phyloP scores from a whole-genome alignment of 2,797 vertebrate genomes.

The Lacerta agilis region DNA sequence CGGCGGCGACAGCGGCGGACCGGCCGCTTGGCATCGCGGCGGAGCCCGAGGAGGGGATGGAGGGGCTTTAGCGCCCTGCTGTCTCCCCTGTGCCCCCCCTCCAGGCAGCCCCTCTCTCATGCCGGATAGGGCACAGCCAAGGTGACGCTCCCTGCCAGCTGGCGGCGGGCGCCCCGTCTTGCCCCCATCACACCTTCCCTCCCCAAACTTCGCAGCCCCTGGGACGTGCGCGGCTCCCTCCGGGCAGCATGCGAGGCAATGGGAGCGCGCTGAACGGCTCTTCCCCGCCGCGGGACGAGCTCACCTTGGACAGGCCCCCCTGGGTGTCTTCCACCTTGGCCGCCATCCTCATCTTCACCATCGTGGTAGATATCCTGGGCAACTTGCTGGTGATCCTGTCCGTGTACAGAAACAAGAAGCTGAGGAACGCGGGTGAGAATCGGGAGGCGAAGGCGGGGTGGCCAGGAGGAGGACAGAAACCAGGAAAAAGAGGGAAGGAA shows the following conservation, averaged over 20 bases:
- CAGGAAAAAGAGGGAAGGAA: too few relatives aligned
- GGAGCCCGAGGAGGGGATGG: not conserved
- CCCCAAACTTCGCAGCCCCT: not conserved
- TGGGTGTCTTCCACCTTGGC: slow-evolving; percentile 90
- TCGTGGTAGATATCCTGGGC: slow-evolving; percentile 92
- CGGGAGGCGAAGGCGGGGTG: not conserved
- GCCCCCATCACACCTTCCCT: not conserved
- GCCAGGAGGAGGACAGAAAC: not conserved
- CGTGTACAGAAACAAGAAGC: slow-evolving; percentile 93
- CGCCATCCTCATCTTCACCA: slow-evolving; percentile 91
- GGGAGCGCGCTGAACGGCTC: slow-evolving; percentile 86
- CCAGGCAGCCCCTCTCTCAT: not conserved
- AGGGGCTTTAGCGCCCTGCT: too few relatives aligned
- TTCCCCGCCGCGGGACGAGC: slow-evolving; percentile 65
- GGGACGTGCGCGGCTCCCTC: not conserved
- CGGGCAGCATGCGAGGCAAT: slow-evolving; percentile 84
- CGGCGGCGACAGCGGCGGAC: rapidly evolving
- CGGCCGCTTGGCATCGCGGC: not conserved
- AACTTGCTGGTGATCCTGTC: slow-evolving; percentile 95
- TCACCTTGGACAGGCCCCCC: slow-evolving; percentile 80
- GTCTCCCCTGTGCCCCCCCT: not conserved
- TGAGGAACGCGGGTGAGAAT: slow-evolving; percentile 92
- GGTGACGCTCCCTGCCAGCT: not conserved
- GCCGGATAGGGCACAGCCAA: not conserved
- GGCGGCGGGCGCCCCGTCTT: not conserved